A percentile compares a stretch with the other conserved stretches of the same genome.
Conservation (phyloP, 2,113 vertebrate genomes). For the Planiliza haematocheilus region DNA sequence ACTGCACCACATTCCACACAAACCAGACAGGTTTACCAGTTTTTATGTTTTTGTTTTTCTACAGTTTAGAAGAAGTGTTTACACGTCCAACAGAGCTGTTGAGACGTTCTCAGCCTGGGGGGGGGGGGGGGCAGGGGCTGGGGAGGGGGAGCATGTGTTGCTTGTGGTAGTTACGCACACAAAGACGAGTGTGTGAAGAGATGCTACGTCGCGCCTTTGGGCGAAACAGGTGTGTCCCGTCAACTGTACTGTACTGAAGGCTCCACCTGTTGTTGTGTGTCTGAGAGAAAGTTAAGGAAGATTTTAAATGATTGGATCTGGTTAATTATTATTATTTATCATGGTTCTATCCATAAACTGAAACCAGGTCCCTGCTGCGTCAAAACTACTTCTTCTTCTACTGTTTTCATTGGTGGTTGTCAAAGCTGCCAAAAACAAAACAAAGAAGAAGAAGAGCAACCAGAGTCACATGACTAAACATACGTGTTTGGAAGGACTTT, state of each 20-base stretch:
- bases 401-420: no score
- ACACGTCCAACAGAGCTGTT: conserved; percentile 23
- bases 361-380: no score
- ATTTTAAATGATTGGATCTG: no score
- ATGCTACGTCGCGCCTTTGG: conserved; percentile 21
- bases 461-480: no score
- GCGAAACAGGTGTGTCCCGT: conserved; percentile 58
- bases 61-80: conserved; percentile 37
- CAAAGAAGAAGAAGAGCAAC: no score
- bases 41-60: neutral
- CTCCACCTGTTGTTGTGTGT: conserved; percentile 49
- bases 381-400: no score
- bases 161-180: conserved; percentile 22
- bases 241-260: conserved; percentile 11
- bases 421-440: no score
- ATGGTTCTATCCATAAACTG: no score
- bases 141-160: conserved; percentile 19
- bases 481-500: no score
- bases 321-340: no score
- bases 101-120: conserved; percentile 2
- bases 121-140: neutral
- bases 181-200: conserved; percentile 44
- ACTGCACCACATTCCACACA: neutral
- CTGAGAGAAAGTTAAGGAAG: conserved; percentile 1
- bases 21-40: conserved; percentile 12